Conservation (phyloP, 1,140 invertebrate species). For the Chelonus insularis region DNA sequence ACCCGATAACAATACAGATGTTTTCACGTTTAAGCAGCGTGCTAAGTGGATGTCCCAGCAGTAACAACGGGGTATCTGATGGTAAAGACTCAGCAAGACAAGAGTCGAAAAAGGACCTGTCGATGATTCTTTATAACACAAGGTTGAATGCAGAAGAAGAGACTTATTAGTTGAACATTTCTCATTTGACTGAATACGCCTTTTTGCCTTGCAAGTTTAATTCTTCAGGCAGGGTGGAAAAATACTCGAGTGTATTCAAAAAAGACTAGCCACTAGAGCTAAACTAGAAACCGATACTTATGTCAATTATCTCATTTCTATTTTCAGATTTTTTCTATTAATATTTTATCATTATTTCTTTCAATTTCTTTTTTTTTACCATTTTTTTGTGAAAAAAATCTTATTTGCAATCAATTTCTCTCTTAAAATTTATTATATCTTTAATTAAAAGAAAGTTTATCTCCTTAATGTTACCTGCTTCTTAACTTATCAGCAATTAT, state of each 20-base stretch:
- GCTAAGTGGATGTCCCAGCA: constrained; percentile 45
- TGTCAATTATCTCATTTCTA: too few species aligned
- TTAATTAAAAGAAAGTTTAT: too few species aligned
- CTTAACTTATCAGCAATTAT: too few species aligned
- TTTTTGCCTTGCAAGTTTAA: constrained; percentile 29
- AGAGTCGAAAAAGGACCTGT: constrained; percentile 7
- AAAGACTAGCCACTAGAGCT: not conserved
- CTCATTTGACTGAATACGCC: constrained; percentile 33
- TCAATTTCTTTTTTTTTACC: too few species aligned
- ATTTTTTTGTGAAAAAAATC: too few species aligned
- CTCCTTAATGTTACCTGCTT: too few species aligned
- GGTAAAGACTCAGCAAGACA: not conserved
- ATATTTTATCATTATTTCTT: too few species aligned
- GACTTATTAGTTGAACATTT: constrained; percentile 26
- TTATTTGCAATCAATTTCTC: too few species aligned
- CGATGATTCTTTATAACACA: constrained; percentile 14
- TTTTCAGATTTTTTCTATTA: too few species aligned
- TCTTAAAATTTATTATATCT: too few species aligned
- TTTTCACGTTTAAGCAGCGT: constrained; percentile 52
- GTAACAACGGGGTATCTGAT: constrained; percentile 23
- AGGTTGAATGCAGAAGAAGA: not conserved
- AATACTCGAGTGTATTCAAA: not conserved
- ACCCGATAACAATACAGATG: constrained; percentile 51
- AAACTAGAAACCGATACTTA: constrained; percentile 30
- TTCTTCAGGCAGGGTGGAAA: not conserved